phyloP scores from a whole-genome alignment of 2,888 invertebrate genomes.

The Corbicula japonica region DNA sequence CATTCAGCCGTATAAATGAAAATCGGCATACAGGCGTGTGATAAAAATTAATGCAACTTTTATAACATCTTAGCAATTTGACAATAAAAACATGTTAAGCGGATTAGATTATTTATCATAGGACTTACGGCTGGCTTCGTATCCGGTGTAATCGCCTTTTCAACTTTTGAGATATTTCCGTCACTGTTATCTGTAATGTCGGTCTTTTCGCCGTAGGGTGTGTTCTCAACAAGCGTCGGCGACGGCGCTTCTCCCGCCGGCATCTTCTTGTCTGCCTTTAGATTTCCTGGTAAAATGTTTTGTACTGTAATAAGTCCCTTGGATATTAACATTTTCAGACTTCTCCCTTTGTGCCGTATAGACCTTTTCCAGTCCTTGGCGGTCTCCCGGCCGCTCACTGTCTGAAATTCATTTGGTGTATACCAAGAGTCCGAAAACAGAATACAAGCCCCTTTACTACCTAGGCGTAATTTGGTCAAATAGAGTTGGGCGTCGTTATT shows the following conservation, averaged over 20 bases:
- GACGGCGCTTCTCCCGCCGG: neutral
- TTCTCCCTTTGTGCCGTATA: slow-evolving; percentile 87
- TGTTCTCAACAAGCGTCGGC: too few relatives aligned
- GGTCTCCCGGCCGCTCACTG: slow-evolving; percentile 87
- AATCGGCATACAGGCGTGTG: too few relatives aligned
- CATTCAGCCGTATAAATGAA: too few relatives aligned
- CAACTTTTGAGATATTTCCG: slow-evolving; percentile 12
- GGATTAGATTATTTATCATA: slow-evolving; percentile 23
- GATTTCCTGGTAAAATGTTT: slow-evolving; percentile 21
- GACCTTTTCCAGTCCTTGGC: slow-evolving; percentile 88
- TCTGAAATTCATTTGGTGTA: slow-evolving; percentile 88
- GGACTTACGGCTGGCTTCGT: slow-evolving; percentile 28
- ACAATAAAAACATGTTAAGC: slow-evolving; percentile 10
- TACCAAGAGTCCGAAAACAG: slow-evolving; percentile 86
- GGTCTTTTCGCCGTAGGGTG: too few relatives aligned
- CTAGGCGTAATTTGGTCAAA: slow-evolving; percentile 70
- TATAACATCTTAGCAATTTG: too few relatives aligned
- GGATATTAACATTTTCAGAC: slow-evolving; percentile 87
- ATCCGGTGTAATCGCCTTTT: slow-evolving; percentile 27
- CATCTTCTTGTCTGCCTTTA: neutral
- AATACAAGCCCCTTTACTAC: slow-evolving; percentile 87
- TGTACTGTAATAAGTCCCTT: slow-evolving; percentile 86
- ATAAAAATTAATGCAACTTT: too few relatives aligned
- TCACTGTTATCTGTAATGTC: neutral
- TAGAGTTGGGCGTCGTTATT: slow-evolving; percentile 53